Percentiles rank a stretch among this genome's conserved stretches.
phyloP scores from a whole-genome alignment of 1,140 invertebrate species.

The Rhynchophorus ferrugineus region DNA sequence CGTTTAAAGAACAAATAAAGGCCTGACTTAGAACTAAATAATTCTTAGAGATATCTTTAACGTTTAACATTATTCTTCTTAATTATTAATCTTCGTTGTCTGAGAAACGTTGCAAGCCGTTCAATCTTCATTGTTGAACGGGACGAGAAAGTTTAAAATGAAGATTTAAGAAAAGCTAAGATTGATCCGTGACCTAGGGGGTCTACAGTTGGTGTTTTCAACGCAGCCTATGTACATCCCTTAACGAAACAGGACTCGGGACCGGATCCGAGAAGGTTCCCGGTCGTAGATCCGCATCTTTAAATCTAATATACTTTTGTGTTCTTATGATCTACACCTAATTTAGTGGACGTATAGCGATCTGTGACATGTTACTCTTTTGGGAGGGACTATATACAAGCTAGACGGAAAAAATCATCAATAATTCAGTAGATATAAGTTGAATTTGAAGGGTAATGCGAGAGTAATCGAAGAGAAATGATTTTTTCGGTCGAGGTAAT shows the following conservation, averaged over 20 bases:
- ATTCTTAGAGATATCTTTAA: too few relatives aligned
- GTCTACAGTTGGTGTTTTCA: not conserved
- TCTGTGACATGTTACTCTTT: conserved; percentile 37
- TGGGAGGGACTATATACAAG: conserved; percentile 26
- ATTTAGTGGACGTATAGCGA: conserved; percentile 42
- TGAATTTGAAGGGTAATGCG: not conserved
- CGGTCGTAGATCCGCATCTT: not conserved
- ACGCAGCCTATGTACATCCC: conserved; percentile 1
- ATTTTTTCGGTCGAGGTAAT: too few relatives aligned
- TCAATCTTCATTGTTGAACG: conserved; percentile 28
- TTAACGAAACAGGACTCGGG: too few relatives aligned
- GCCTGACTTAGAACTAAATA: not conserved
- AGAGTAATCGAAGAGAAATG: not conserved
- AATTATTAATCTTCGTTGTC: conserved; percentile 45
- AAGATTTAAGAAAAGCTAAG: conserved; percentile 7
- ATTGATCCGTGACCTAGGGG: not conserved
- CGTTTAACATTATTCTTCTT: conserved; percentile 11
- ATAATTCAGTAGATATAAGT: not conserved
- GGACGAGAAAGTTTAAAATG: conserved; percentile 9
- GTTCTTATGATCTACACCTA: conserved; percentile 33
- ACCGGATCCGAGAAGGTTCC: too few relatives aligned
- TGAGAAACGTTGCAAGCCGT: conserved; percentile 48
- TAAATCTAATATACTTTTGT: conserved; percentile 1
- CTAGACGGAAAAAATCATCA: conserved; percentile 4
- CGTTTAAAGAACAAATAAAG: not conserved